Percentiles rank a stretch among this genome's conserved stretches.
These are phyloP conservation scores for Hylomyscus alleni DNA, from an alignment of 2,797 vertebrate species.

Conservation along the genomic window DNA sequence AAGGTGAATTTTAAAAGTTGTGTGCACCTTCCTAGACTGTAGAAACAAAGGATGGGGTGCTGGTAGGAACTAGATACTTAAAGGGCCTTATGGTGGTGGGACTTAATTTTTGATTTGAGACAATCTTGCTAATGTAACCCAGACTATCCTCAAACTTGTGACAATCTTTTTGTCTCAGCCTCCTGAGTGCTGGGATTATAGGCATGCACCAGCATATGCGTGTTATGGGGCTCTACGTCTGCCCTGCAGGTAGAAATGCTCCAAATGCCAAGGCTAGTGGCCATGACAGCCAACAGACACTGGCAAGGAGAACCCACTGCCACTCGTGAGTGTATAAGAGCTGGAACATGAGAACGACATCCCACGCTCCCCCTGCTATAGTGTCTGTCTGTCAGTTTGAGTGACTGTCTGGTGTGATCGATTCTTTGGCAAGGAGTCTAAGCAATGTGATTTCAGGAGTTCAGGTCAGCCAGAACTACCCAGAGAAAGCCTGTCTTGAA, in stretches of 20 bases:
- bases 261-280: not conserved
- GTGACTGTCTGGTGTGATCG: not conserved
- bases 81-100: too few relatives aligned
- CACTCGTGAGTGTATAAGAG: not conserved
- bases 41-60: not conserved
- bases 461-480: not conserved
- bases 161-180: not conserved
- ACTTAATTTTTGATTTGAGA: not conserved
- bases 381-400: not conserved
- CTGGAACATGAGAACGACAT: not conserved
- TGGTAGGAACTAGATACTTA: not conserved
- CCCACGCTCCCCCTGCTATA: not conserved
- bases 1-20: not conserved
- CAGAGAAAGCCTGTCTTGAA: not conserved
- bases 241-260: not conserved
- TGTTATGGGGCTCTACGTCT: not conserved
- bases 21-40: not conserved
- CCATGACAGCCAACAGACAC: not conserved
- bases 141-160: not conserved
- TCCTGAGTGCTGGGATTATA: not conserved
- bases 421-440: not conserved
- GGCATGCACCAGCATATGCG: too few relatives aligned
- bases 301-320: not conserved
- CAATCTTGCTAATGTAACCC: not conserved
- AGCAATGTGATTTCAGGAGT: not conserved